Evolutionary conservation across 2,113 vertebrate genomes (phyloP).

Genomic region (Corydoras maculifer): DNA sequence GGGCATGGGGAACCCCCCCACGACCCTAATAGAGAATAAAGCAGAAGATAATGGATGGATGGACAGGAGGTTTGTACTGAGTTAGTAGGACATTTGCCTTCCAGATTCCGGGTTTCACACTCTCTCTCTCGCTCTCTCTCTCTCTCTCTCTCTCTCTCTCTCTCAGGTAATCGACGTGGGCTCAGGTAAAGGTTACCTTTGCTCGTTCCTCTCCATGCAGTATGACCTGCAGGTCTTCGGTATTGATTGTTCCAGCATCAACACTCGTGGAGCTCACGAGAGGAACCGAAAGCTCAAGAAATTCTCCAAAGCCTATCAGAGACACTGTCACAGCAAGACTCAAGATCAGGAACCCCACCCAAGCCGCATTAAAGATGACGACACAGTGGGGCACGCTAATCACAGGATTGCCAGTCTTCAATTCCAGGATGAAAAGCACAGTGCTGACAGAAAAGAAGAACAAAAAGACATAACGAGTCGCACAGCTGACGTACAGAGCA

Average conservation of each 20-base stretch:
- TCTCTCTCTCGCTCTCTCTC: background rate
- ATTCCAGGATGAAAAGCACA: background rate
- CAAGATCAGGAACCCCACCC: background rate
- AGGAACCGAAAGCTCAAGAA: slow-evolving; percentile 92
- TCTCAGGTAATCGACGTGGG: slow-evolving; percentile 88
- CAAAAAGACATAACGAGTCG: background rate
- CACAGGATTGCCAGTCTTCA: too few species aligned
- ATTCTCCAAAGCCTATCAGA: slow-evolving; percentile 78
- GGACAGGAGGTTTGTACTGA: too few species aligned
- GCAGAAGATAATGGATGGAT: too few species aligned
- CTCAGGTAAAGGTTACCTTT: slow-evolving; percentile 94
- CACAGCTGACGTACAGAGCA: background rate
- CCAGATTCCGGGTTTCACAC: too few species aligned
- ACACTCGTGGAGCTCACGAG: slow-evolving; percentile 85
- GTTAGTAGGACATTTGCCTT: too few species aligned
- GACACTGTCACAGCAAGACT: slow-evolving; percentile 24
- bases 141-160: slow-evolving; percentile 19
- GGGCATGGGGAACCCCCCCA: too few species aligned
- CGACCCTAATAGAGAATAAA: too few species aligned
- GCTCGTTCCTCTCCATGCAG: slow-evolving; percentile 87
- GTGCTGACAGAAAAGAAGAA: background rate
- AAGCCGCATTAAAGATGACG: background rate
- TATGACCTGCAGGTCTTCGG: slow-evolving; percentile 87
- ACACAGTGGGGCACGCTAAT: background rate
- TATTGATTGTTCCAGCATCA: slow-evolving; percentile 87